Base-by-base conservation (phyloP, 64 coral and sea anemone species). In the Montipora efflorescens region DNA sequence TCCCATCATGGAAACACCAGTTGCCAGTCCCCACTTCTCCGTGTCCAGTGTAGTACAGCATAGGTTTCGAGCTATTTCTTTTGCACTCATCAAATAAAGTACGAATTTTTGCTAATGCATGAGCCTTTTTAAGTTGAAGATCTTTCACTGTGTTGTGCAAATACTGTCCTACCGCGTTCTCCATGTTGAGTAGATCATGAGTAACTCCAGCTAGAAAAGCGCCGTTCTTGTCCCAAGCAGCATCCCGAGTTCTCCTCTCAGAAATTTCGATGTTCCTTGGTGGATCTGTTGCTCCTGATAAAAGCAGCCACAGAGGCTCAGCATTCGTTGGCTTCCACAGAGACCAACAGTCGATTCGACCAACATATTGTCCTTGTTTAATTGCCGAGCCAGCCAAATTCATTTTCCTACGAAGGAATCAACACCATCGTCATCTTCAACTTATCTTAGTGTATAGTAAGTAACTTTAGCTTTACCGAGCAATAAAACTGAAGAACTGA, bases 31-130 rank as follows among this genome's bases (percentile, higher is more conserved):
- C 74, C 2, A 43, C 28, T 46, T 76, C 74, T 13, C 74, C 74
- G 12, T 76, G 74, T 36, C 74, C 74, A 76, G 74, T 76, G 43
- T 76, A 76, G 74, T 76, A 76, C 10, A 76, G 28, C 28, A 45
- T 45, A 15, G 74, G 74, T 2, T 76, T 1, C 3, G 1, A 25
- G 23, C 43, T 4, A 14, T 44, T 44, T 13, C 2, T 11, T 46
- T 46, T 44, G 74, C 74, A 76, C 15, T 2, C 43, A 12, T 46
- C 13, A 76, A 76, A 76, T 25, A 44, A 10, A 4, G 1, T 76
- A 1, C 28, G 11, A 8, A 76, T 46, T 44, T 76, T 25, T 0
- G 0, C 4, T 4, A 76, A 23, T 14, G 28, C 74, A 13, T 5
- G 10, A 36, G 1, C 2, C 36, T 76, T 76, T 3, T 25, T 45